A percentile compares a stretch with the other conserved stretches of the same genome.
Evolutionary conservation across 2,888 invertebrate genomes (phyloP).

Genomic region (Ichneumoninae sp.): DNA sequence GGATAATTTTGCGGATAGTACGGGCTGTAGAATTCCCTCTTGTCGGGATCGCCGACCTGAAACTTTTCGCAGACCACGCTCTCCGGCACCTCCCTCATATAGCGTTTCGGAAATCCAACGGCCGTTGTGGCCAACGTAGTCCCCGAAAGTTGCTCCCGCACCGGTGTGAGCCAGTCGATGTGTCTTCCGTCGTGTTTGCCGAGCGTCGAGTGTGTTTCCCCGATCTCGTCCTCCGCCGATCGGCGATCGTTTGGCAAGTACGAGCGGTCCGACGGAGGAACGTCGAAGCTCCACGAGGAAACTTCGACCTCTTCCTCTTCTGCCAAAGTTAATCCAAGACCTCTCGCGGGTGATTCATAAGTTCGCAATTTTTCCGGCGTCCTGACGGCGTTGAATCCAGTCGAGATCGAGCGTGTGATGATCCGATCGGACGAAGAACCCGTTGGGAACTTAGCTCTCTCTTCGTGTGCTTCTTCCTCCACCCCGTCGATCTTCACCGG

Average conservation of each 20-base stretch:
- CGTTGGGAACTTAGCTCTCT: neutral
- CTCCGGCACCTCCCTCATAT: constrained; percentile 76
- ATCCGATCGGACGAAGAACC: constrained; percentile 5
- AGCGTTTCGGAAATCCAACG: constrained; percentile 71
- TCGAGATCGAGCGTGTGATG: neutral
- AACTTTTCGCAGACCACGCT: constrained; percentile 86
- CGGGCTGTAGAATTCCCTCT: constrained; percentile 89
- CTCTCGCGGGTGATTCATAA: neutral
- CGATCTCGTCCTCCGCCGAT: neutral
- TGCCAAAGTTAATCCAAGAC: neutral
- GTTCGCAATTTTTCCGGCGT: neutral
- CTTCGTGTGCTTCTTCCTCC: neutral
- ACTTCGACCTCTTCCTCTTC: constrained; percentile 2
- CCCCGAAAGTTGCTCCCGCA: constrained; percentile 6
- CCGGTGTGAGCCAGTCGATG: constrained; percentile 34
- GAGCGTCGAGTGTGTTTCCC: neutral
- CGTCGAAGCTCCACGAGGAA: neutral
- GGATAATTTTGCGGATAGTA: constrained; percentile 89
- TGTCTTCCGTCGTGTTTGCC: neutral
- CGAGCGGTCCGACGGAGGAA: constrained; percentile 17
- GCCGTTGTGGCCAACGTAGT: constrained; percentile 49
- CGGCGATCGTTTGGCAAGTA: constrained; percentile 1
- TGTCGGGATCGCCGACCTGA: constrained; percentile 85
- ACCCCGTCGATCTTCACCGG: neutral
- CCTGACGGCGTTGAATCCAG: neutral